Evolutionary conservation across 1,140 invertebrate species (phyloP).

Genomic region (Grapholita molesta): DNA sequence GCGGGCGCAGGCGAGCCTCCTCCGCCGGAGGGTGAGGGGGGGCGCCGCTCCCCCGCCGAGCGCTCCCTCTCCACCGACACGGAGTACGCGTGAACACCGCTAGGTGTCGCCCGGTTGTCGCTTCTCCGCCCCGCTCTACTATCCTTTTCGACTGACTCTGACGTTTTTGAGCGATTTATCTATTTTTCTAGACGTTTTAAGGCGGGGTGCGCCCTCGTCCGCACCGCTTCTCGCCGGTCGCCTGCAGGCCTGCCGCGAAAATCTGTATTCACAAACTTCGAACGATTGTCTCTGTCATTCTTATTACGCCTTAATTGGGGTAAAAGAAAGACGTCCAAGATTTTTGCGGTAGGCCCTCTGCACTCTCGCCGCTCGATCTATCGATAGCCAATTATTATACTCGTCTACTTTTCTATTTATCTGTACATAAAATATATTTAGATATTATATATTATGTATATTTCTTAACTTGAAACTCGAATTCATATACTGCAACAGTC

Average conservation of each 20-base stretch:
- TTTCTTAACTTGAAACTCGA: constrained; percentile 76
- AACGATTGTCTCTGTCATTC: no score
- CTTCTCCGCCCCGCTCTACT: constrained; percentile 44
- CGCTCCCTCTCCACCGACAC: constrained; percentile 84
- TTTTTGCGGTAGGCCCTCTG: constrained; percentile 47
- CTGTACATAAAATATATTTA: constrained; percentile 78
- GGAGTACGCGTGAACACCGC: constrained; percentile 84
- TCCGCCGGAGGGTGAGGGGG: constrained; percentile 65
- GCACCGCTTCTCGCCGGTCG: constrained; percentile 71
- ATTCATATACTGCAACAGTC: constrained; percentile 76
- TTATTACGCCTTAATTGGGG: no score
- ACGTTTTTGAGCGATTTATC: constrained; percentile 77
- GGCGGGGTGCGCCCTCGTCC: constrained; percentile 71
- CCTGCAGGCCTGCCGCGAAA: constrained; percentile 21
- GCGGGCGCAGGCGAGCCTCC: constrained; percentile 76
- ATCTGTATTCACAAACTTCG: no score
- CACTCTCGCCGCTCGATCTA: constrained; percentile 75
- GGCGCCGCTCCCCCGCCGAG: constrained; percentile 78
- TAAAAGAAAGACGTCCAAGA: no score
- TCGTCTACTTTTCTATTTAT: constrained; percentile 77
- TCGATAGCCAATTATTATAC: constrained; percentile 75
- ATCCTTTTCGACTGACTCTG: constrained; percentile 72
- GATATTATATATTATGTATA: constrained; percentile 78
- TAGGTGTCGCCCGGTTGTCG: constrained; percentile 65
- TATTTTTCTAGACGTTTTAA: constrained; percentile 78